Evolutionary conservation across 2,113 vertebrate genomes (phyloP), one percentile per base, ranked within the genome.

Genomic region (Tragelaphus scriptus): DNA sequence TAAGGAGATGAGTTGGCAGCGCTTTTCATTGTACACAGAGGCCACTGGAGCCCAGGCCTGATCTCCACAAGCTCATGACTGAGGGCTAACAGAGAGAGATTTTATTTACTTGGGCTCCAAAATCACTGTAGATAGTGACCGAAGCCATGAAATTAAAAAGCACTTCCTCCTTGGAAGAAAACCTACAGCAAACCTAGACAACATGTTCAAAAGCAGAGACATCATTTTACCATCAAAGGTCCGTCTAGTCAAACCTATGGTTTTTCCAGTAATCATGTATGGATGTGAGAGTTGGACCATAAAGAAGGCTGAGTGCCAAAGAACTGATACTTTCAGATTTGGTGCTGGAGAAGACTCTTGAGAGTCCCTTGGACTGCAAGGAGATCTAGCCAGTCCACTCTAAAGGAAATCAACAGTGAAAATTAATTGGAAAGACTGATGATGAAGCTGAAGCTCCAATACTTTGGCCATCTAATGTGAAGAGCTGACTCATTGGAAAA

Each of bases 101-200:
- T 40, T 75, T 25, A 75, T 40, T 25, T 40, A 25, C 36, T 40
- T 75, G 36, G 36, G 11, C 68, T 40, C 36, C 68, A 75, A 25
- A 23, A 75, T 75, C 36, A 40, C 68, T 75, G 9, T 3, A 0
- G 36, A 40, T 9, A 75, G 68, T 25, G 68, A 75, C 68, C 12
- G 21, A 6, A 75, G 68, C 68, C 68, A 75, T 25, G 68, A 75
- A 25, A 75, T 75, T 40, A 75, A 75, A 75, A 75, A 25, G 21
- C 68, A 75, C 32, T 40, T 75, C 12, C 21, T 75, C 36, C 68
- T 23, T 75, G 21, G 68, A 25, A 75, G 4, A 75, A 25, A 75
- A 40, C 2, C 32, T 75, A 75, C 0, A 0, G 25, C 19, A 75
- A 40, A 40, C 19, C 68, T 13, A 40, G n/a, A 40, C 2, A 75